Percentiles rank a stretch among this genome's conserved stretches.
phyloP scores from a whole-genome alignment of 2,113 vertebrate genomes.

The Rhea americana region DNA sequence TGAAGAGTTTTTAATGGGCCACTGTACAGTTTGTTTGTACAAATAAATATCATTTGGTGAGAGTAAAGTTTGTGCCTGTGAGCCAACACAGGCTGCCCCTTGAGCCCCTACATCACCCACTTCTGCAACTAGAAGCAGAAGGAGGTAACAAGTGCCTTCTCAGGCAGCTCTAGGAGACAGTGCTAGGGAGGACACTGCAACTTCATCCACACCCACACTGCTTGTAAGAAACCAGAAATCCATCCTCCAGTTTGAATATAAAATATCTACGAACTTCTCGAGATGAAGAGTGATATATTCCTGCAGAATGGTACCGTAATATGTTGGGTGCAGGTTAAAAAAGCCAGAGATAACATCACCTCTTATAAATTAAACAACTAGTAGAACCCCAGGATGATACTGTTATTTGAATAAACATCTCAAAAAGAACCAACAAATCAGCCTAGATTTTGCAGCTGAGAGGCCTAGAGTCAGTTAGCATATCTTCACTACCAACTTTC shows the following conservation, averaged over 20 bases:
- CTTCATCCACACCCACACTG: not conserved
- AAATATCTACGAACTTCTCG: not conserved
- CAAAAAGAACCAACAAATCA: not conserved
- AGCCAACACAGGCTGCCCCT: not conserved
- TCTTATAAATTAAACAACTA: not conserved
- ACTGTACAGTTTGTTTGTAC: not conserved
- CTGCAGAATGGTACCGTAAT: not conserved
- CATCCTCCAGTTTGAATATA: not conserved
- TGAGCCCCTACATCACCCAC: accelerated
- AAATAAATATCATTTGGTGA: not conserved
- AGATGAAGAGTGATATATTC: not conserved
- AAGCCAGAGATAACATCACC: not conserved
- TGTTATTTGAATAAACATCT: not conserved
- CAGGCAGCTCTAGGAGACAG: not conserved
- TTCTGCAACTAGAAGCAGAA: not conserved
- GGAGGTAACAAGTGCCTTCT: not conserved
- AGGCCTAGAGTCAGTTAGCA: accelerated
- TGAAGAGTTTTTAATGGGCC: not conserved
- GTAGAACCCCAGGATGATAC: not conserved
- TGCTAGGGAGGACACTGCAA: not conserved
- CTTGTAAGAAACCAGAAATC: not conserved
- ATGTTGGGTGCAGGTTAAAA: not conserved
- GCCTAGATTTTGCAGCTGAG: not conserved
- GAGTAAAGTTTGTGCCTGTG: not conserved
- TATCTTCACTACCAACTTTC: not conserved